Conservation (phyloP, 2,113 vertebrate genomes). For the Silurus glanis region DNA sequence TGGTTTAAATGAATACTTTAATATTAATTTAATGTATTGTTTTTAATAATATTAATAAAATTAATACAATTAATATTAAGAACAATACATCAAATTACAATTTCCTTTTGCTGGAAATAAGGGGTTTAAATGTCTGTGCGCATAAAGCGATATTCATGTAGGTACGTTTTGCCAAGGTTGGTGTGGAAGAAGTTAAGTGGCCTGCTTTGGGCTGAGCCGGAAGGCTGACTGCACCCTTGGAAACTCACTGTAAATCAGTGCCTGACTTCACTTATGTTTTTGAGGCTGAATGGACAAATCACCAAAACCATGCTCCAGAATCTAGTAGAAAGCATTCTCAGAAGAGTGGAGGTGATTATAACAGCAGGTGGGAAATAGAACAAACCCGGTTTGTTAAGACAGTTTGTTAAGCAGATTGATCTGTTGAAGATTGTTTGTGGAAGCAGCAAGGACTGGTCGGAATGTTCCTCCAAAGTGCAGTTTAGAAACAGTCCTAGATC, state of each 20-base stretch:
- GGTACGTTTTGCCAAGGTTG: background rate
- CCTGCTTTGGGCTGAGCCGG: background rate
- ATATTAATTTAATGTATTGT: no score
- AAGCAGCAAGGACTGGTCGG: background rate
- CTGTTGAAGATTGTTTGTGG: background rate
- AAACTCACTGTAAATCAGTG: background rate
- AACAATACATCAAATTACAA: background rate
- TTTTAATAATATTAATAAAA: no score
- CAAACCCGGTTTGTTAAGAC: background rate
- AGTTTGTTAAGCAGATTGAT: background rate
- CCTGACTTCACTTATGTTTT: background rate
- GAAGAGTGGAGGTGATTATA: background rate
- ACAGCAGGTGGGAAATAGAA: background rate
- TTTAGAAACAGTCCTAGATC: background rate
- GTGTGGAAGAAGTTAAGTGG: background rate
- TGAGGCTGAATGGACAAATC: background rate
- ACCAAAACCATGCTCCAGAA: background rate
- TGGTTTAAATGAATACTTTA: background rate
- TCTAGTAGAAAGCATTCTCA: background rate
- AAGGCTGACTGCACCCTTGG: background rate
- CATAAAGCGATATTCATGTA: background rate
- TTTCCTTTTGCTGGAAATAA: background rate
- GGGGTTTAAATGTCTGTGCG: background rate
- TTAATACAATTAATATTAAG: no score
- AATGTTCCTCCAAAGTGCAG: background rate